These are phyloP conservation scores for Drosophila sp. DNA, from an alignment of 1,140 invertebrate genomes.

Conservation along the genomic window DNA sequence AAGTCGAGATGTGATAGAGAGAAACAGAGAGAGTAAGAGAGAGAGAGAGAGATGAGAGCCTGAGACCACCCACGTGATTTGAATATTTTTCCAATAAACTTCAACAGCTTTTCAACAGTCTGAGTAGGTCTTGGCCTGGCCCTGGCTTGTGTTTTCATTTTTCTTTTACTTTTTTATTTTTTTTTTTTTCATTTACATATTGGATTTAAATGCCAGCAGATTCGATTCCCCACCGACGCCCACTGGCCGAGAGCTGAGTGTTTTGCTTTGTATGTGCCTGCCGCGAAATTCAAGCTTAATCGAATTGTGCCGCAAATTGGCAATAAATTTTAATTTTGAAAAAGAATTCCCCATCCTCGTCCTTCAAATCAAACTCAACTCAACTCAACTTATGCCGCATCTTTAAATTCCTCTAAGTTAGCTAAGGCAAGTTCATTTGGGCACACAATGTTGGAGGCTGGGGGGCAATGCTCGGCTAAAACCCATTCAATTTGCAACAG, in stretches of 20 bases:
- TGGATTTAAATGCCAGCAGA: slow-evolving; percentile 74
- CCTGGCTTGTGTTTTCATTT: slow-evolving; percentile 62
- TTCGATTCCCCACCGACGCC: slow-evolving; percentile 30
- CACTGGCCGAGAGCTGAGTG: slow-evolving; percentile 48
- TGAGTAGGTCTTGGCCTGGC: slow-evolving; percentile 29
- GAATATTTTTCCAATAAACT: slow-evolving; percentile 83
- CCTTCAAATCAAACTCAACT: slow-evolving; percentile 40
- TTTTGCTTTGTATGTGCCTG: slow-evolving; percentile 52
- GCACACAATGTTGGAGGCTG: slow-evolving; percentile 34
- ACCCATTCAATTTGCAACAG: slow-evolving; percentile 66
- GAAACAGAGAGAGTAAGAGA: slow-evolving; percentile 32
- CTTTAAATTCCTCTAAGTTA: slow-evolving; percentile 19
- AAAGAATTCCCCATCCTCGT: slow-evolving; percentile 57
- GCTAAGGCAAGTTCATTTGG: slow-evolving; percentile 38
- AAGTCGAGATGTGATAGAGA: background rate
- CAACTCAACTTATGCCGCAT: slow-evolving; percentile 43
- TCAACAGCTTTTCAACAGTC: slow-evolving; percentile 79
- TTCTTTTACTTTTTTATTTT: background rate
- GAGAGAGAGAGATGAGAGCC: slow-evolving; percentile 53
- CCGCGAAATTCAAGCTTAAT: slow-evolving; percentile 70
- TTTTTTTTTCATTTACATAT: slow-evolving; percentile 72
- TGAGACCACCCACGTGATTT: slow-evolving; percentile 81
- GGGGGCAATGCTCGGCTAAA: slow-evolving; percentile 61
- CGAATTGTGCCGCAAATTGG: slow-evolving; percentile 80
- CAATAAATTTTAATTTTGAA: slow-evolving; percentile 82